Conservation (phyloP, 2,888 invertebrate genomes). For the Chymomyza fuscimana region DNA sequence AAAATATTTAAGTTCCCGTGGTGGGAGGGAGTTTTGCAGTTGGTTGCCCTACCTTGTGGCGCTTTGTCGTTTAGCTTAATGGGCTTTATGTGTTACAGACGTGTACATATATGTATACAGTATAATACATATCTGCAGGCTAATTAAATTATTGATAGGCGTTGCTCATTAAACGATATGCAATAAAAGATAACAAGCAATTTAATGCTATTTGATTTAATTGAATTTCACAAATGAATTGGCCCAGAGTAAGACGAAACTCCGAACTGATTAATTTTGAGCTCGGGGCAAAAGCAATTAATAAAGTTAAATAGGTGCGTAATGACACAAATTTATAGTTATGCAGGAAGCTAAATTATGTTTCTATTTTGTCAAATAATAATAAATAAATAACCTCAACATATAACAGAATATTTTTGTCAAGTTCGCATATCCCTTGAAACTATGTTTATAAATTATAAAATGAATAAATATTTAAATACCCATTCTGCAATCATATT, state of each 20-base stretch:
- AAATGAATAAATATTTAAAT: no score
- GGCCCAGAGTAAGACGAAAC: not conserved
- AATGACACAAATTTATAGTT: not conserved
- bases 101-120: no score
- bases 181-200: not conserved
- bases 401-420: no score
- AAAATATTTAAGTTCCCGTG: no score
- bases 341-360: no score
- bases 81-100: not conserved
- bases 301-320: not conserved
- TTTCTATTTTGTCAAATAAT: no score
- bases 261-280: not conserved
- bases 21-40: no score
- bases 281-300: not conserved
- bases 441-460: no score
- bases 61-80: not conserved
- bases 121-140: not conserved
- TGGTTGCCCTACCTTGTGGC: no score
- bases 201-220: slow-evolving; percentile 35
- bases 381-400: no score
- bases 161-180: not conserved
- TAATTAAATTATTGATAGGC: not conserved
- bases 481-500: no score
- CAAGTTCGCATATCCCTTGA: no score
- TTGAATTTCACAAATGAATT: slow-evolving; percentile 26